Conservation (phyloP, 2,797 vertebrate species). For the Dendrocincla fuliginosa region DNA sequence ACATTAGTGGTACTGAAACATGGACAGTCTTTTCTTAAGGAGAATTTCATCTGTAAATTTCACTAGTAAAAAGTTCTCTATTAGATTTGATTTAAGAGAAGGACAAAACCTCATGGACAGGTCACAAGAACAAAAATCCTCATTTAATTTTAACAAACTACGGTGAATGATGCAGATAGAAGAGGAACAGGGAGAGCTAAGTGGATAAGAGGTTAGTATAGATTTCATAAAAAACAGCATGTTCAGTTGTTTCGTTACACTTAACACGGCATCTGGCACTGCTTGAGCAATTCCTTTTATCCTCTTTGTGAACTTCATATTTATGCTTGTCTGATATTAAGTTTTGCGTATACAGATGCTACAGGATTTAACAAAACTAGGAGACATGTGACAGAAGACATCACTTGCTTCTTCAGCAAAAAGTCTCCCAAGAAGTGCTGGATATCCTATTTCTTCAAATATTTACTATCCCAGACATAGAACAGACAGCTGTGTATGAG, state of each 20-base stretch:
- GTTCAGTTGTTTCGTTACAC: background rate
- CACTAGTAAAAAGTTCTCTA: slow-evolving; percentile 7
- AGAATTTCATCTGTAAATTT: background rate
- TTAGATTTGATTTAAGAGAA: slow-evolving; percentile 20
- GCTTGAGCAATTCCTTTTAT: background rate
- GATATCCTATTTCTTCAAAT: background rate
- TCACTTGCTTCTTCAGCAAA: background rate
- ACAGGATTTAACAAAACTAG: background rate
- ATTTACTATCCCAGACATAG: background rate
- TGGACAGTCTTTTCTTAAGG: slow-evolving; percentile 18
- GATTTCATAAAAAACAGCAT: slow-evolving; percentile 3
- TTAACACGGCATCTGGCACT: background rate
- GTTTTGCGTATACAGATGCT: background rate
- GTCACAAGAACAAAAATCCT: background rate
- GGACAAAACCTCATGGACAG: background rate
- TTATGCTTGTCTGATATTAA: background rate
- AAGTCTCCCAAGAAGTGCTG: background rate
- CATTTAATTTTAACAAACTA: slow-evolving; percentile 18
- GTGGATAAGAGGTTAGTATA: background rate
- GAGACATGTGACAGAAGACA: background rate
- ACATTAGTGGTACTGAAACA: background rate
- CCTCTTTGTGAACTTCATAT: background rate
- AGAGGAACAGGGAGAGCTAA: background rate
- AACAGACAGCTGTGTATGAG: background rate
- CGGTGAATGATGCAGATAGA: background rate